phyloP scores from a whole-genome alignment of 2,888 invertebrate species.

The Axea sp. region DNA sequence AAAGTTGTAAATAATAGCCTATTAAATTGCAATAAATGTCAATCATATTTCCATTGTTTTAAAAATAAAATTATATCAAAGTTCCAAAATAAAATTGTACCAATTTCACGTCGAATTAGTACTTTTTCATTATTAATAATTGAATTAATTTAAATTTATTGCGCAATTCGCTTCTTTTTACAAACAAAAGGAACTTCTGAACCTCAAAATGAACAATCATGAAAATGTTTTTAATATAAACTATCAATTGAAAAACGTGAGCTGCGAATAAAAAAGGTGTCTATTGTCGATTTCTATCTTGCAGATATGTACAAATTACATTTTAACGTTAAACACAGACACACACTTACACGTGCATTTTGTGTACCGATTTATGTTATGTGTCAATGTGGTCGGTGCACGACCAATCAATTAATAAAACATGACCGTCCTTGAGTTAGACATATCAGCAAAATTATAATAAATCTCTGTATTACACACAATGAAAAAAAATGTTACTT shows the following conservation, averaged over 20 bases:
- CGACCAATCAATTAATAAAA: slow-evolving; percentile 42
- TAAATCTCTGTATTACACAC: too few species aligned
- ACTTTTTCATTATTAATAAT: neutral
- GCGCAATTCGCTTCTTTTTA: neutral
- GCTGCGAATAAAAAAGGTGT: slow-evolving; percentile 39
- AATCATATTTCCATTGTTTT: too few species aligned
- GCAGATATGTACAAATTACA: slow-evolving; percentile 63
- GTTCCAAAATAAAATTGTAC: too few species aligned
- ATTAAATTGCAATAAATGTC: too few species aligned
- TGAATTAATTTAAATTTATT: neutral
- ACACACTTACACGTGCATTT: slow-evolving; percentile 52
- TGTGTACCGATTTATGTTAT: slow-evolving; percentile 57
- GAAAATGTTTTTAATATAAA: slow-evolving; percentile 10
- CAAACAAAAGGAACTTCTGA: neutral
- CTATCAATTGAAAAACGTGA: slow-evolving; percentile 17
- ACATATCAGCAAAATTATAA: too few species aligned
- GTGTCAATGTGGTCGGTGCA: slow-evolving; percentile 59
- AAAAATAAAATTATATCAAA: too few species aligned
- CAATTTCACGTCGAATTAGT: too few species aligned
- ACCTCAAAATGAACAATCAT: slow-evolving; percentile 19
- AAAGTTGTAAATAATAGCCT: too few species aligned
- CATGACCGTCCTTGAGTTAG: slow-evolving; percentile 40
- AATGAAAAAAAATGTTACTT: too few species aligned
- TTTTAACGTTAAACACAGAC: slow-evolving; percentile 49
- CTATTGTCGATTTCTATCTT: slow-evolving; percentile 57